Base-by-base conservation (phyloP, 2,113 vertebrate species). In the Antechinus stuartii region DNA sequence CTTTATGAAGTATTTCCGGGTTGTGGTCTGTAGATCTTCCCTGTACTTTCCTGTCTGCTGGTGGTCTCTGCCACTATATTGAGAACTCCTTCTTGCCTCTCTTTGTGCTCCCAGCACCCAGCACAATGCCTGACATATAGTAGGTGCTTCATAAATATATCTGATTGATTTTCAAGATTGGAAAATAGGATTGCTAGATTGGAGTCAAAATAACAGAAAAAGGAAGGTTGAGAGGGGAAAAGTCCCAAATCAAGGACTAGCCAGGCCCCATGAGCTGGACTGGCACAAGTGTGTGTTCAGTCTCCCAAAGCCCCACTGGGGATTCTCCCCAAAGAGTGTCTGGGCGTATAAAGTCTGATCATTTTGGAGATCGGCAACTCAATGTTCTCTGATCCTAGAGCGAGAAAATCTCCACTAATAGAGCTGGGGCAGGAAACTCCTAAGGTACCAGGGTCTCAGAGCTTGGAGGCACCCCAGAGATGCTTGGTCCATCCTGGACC, bases 11-110 rank as follows among this genome's bases (percentile, higher is more conserved):
- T 19, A 35, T 76, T n/a, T 76, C 35, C 61, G 6, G 14, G 16
- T n/a, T 7, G 6, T 6, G 61, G 5, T 19, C 35, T n/a, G 7
- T 4, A 6, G 30, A n/a, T 19, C 30, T 76, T n/a, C 1, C 0
- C 0, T 16, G 61, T 19, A 14, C 30, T 1, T n/a, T 4, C 16
- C 12, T 68, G 57, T 61, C 4, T 26, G 57, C 57, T 68, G 12
- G 23, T 5, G 30, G 35, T 76, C 30, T 76, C 35, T 16, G 12
- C 12, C 61, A 35, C 16, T n/a, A 35, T 12, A 76, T 2, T 76
- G 35, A 3, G 30, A 19, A 35, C 30, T n/a, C 61, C 61, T 76
- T n/a, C 35, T n/a, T n/a, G 61, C 14, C 35, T n/a, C 3, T 68
- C 11, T 35, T 35, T 35, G 61, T 14, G 35, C 57, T 14, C 61